These are phyloP conservation scores for Drosophila neonasuta DNA, from an alignment of 2,888 invertebrate species.

Conservation along the genomic window DNA sequence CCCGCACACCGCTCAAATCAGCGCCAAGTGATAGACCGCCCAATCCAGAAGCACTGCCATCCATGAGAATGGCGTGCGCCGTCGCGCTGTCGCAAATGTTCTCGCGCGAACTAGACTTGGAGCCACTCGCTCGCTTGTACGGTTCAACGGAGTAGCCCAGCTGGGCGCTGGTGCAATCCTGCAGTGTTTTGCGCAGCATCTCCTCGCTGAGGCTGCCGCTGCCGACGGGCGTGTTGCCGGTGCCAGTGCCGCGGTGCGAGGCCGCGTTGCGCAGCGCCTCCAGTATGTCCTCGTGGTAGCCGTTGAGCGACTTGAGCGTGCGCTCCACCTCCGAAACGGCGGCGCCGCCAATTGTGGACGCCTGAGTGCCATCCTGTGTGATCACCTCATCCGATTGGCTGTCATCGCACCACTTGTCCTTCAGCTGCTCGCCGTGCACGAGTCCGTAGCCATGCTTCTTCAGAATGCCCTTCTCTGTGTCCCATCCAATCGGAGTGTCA, in stretches of 20 bases:
- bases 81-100: constrained; percentile 87
- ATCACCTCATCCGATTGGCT: constrained; percentile 88
- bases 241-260: constrained; percentile 86
- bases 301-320: constrained; percentile 93
- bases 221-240: constrained; percentile 85
- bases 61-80: constrained; percentile 84
- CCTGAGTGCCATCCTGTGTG: constrained; percentile 87
- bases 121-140: constrained; percentile 84
- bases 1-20: constrained; percentile 67
- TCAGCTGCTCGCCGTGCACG: constrained; percentile 87
- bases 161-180: constrained; percentile 84
- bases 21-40: constrained; percentile 67
- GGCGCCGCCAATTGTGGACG: constrained; percentile 84
- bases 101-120: constrained; percentile 86
- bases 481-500: constrained; percentile 2
- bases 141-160: constrained; percentile 83
- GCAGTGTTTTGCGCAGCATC: constrained; percentile 86
- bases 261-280: constrained; percentile 94
- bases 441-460: constrained; percentile 92
- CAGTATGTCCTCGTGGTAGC: constrained; percentile 95
- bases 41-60: constrained; percentile 74
- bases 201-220: constrained; percentile 88
- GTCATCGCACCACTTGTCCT: constrained; percentile 89
- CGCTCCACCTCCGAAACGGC: constrained; percentile 91
- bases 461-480: constrained; percentile 94